Conservation (phyloP, 2,797 vertebrate genomes). For the Oceanodroma leucorhoa region DNA sequence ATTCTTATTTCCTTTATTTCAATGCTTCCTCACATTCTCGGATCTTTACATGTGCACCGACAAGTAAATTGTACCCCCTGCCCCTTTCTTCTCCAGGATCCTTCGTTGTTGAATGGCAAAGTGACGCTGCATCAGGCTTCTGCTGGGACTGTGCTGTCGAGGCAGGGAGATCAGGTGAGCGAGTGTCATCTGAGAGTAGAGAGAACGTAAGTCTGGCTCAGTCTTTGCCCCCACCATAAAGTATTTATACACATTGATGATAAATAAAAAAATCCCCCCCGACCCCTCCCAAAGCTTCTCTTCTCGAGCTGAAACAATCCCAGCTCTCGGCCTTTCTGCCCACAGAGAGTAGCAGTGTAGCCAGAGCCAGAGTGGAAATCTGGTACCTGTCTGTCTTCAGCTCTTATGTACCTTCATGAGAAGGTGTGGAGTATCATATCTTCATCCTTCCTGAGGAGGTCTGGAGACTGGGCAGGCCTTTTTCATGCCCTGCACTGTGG, state of each 20-base stretch:
- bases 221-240: background rate
- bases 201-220: background rate
- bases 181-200: background rate
- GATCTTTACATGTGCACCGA: background rate
- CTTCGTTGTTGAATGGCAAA: conserved; percentile 83
- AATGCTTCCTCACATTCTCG: background rate
- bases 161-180: conserved; percentile 94
- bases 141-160: conserved; percentile 85
- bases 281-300: background rate
- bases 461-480: rapidly evolving
- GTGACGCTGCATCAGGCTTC: conserved; percentile 89
- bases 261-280: background rate
- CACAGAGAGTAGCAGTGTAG: rapidly evolving
- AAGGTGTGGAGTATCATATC: background rate
- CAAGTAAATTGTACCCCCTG: background rate
- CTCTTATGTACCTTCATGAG: rapidly evolving
- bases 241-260: background rate
- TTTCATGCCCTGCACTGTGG: background rate
- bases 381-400: background rate
- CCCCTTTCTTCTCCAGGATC: conserved; percentile 72
- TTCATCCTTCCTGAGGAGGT: background rate
- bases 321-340: background rate
- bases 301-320: rapidly evolving
- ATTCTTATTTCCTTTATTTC: background rate
- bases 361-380: background rate